A percentile compares a stretch with the other conserved stretches of the same genome.
Conservation (phyloP, 1,140 invertebrate species). For the Drosophila santomea region DNA sequence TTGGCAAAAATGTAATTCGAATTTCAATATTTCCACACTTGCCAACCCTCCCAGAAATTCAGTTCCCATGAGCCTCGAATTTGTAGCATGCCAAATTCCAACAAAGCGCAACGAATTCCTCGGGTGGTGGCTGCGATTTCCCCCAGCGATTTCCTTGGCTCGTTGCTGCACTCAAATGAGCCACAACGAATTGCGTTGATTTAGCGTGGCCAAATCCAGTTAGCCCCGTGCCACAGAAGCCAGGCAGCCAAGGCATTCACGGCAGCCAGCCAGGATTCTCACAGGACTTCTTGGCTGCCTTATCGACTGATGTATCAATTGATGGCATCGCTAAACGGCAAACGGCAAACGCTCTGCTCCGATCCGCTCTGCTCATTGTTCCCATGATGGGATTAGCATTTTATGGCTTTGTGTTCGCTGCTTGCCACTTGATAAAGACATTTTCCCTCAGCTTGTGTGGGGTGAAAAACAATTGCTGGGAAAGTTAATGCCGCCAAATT, state of each 20-base stretch:
- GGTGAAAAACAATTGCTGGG: slow-evolving; percentile 28
- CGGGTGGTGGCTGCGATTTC: slow-evolving; percentile 49
- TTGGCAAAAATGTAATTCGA: slow-evolving; percentile 74
- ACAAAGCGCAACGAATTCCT: slow-evolving; percentile 78
- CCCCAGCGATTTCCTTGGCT: slow-evolving; percentile 38
- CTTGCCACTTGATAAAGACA: slow-evolving; percentile 76
- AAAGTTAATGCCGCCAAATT: slow-evolving; percentile 36
- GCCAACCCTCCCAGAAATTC: slow-evolving; percentile 28
- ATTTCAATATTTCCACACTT: slow-evolving; percentile 74
- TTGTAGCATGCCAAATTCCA: slow-evolving; percentile 74
- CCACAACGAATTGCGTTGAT: slow-evolving; percentile 76
- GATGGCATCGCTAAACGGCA: slow-evolving; percentile 66
- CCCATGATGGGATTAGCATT: slow-evolving; percentile 82
- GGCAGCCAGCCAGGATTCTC: slow-evolving; percentile 54
- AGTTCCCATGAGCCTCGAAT: slow-evolving; percentile 73
- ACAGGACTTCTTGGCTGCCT: slow-evolving; percentile 52
- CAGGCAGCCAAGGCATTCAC: slow-evolving; percentile 40
- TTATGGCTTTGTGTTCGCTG: slow-evolving; percentile 75
- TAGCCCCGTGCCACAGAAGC: slow-evolving; percentile 67
- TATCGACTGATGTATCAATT: slow-evolving; percentile 80
- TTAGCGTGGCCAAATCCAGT: slow-evolving; percentile 82
- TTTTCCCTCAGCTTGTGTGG: slow-evolving; percentile 17
- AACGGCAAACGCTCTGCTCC: slow-evolving; percentile 39
- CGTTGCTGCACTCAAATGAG: slow-evolving; percentile 75
- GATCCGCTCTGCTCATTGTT: slow-evolving; percentile 70